These are phyloP conservation scores for Dorcus parallelipipedus DNA, from an alignment of 2,888 invertebrate species.

Conservation along the genomic window DNA sequence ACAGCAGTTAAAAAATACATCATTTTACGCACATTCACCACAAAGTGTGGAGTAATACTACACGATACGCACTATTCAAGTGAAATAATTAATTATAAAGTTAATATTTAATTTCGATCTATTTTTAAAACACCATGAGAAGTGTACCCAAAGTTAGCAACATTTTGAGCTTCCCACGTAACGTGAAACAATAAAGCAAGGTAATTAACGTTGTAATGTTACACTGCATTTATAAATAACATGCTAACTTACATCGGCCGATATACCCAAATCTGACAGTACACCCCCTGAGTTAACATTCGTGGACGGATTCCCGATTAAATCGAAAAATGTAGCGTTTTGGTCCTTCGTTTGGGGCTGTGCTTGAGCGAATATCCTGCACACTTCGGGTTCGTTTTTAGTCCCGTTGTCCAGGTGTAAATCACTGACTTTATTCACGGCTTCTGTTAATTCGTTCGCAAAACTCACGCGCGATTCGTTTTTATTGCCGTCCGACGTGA, in stretches of 20 bases:
- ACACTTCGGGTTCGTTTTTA: constrained; percentile 47
- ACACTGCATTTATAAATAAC: not conserved
- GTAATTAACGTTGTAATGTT: too few species aligned
- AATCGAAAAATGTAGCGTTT: constrained; percentile 50
- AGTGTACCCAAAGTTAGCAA: too few species aligned
- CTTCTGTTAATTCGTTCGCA: constrained; percentile 31
- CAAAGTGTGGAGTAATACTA: too few species aligned
- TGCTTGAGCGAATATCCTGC: constrained; percentile 49
- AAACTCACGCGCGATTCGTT: constrained; percentile 31
- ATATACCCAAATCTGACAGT: constrained; percentile 22
- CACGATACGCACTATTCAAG: too few species aligned
- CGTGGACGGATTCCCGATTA: constrained; percentile 41
- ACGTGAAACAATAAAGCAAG: too few species aligned
- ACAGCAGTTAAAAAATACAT: too few species aligned
- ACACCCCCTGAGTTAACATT: constrained; percentile 3
- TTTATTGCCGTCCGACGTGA: constrained; percentile 40
- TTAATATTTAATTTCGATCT: too few species aligned
- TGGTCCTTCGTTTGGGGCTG: constrained; percentile 44
- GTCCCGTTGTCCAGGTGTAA: constrained; percentile 18
- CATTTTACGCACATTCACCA: too few species aligned
- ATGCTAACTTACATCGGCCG: constrained; percentile 18
- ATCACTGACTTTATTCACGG: constrained; percentile 29
- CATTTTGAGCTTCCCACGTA: too few species aligned
- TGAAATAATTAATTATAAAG: too few species aligned
- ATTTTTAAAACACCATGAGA: too few species aligned